Conservation (phyloP, 2,888 invertebrate genomes). For the Ectemnius lituratus region DNA sequence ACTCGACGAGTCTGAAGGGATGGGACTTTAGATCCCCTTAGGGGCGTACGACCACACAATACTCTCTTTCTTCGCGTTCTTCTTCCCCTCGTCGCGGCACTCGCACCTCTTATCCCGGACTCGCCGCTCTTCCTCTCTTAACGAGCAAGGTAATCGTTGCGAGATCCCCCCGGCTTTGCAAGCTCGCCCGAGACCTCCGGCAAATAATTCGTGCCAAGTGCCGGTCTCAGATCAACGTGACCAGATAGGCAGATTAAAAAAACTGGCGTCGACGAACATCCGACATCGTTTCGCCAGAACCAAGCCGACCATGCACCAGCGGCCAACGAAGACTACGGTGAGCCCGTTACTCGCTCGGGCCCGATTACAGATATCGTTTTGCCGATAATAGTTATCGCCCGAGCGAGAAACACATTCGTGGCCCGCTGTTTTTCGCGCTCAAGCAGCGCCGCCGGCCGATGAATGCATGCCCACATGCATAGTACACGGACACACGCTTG, state of each 20-base stretch:
- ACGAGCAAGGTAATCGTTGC: slow-evolving; percentile 6
- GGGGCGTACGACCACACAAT: slow-evolving; percentile 34
- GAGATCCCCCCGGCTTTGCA: not conserved
- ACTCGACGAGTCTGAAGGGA: slow-evolving; percentile 25
- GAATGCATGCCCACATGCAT: too few relatives aligned
- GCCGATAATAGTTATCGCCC: too few relatives aligned
- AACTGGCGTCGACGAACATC: too few relatives aligned
- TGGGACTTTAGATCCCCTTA: slow-evolving; percentile 20
- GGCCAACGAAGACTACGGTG: too few relatives aligned
- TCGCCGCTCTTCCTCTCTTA: not conserved
- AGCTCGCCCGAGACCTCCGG: not conserved
- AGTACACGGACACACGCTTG: too few relatives aligned
- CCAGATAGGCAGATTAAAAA: slow-evolving; percentile 7
- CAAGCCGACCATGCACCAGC: too few relatives aligned
- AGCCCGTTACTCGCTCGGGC: too few relatives aligned
- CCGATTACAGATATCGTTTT: too few relatives aligned
- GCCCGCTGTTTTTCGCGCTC: too few relatives aligned
- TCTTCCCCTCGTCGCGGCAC: slow-evolving; percentile 3
- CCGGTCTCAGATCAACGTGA: slow-evolving; percentile 3
- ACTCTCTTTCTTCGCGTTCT: slow-evolving; percentile 31
- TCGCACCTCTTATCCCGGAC: not conserved
- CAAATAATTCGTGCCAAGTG: slow-evolving; percentile 13
- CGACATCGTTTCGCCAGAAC: too few relatives aligned
- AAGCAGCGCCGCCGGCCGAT: too few relatives aligned
- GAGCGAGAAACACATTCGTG: too few relatives aligned